Base-by-base conservation (phyloP, 2,797 vertebrate genomes). In the Chloroceryle amazona region DNA sequence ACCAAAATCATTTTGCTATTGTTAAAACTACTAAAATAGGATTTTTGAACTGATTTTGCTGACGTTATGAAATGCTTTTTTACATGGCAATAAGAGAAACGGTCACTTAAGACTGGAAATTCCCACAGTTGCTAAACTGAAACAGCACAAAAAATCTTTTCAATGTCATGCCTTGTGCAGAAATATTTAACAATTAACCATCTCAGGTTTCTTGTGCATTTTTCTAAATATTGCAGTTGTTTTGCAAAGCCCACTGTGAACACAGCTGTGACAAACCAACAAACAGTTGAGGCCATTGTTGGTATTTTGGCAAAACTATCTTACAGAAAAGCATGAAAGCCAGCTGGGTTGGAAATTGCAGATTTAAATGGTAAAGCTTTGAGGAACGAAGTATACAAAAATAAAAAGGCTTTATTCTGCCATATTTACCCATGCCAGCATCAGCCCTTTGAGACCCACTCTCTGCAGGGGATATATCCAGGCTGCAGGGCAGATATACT, bases 151-250 rank as follows among this genome's bases (percentile, higher is more conserved):
- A 90, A 81, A 86, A 71, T 44, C 82, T 94, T 94, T 80, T 46
- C 57, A 81, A 29, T 76, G 44, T 86, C 88, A 90, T 73, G 81
- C 90, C 60, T 95, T 47, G 52, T 67, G 51, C 67, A 89, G 76
- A 94, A 92, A 89, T 82, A 89, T 92, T 91, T 82, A 61, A 93
- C 83, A 95, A 90, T 95, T 92, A 81, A 67, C 6, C 1, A n/a
- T 57, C 67, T 96, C 3, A 0, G 73, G 70, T 96, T 95, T 89
- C 93, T 84, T 42, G 23, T 20, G 78, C 80, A 74, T 92, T 95
- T 96, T 86, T 75, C 60, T 84, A 89, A 86, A 82, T 90, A 96
- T 93, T 96, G 90, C 96, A 87, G 74, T 96, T 95, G 87, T 93
- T 95, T 96, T 82, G 54, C 3, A 3, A 81, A 86, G 91, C 90